These are phyloP conservation scores for Ascidia mentula DNA, from an alignment of 23 tunicate genomes.

Conservation along the genomic window DNA sequence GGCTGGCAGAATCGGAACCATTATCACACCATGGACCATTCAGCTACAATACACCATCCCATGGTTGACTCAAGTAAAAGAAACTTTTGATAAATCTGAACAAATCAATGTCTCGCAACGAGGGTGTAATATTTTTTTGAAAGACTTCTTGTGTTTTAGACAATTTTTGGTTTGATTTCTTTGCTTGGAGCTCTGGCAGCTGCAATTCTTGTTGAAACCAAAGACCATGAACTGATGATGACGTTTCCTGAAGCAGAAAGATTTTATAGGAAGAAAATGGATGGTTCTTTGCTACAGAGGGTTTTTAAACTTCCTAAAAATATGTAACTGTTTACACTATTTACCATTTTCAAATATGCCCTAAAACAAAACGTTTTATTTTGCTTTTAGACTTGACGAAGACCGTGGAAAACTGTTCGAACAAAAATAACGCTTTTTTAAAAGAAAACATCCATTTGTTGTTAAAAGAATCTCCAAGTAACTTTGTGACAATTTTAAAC, in stretches of 20 bases:
- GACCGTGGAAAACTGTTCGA: too few species aligned
- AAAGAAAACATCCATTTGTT: too few species aligned
- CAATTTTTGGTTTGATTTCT: conserved; percentile 41
- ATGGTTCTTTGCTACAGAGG: background rate
- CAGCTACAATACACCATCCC: conserved; percentile 36
- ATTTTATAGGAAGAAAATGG: background rate
- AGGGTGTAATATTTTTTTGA: too few species aligned
- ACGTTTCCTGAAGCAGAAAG: conserved; percentile 53
- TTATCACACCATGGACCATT: conserved; percentile 42
- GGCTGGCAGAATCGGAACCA: conserved; percentile 58
- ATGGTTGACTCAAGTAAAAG: conserved; percentile 52
- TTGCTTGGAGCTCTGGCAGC: conserved; percentile 26
- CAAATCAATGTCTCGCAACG: too few species aligned
- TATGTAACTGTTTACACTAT: too few species aligned
- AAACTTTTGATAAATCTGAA: too few species aligned
- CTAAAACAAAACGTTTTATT: too few species aligned
- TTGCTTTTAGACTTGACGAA: too few species aligned
- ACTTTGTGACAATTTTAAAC: too few species aligned
- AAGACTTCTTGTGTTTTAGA: conserved; percentile 18
- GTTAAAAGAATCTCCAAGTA: too few species aligned
- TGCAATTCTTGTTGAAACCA: conserved; percentile 31
- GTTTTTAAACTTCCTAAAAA: background rate
- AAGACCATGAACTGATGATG: conserved; percentile 15
- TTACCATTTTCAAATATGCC: too few species aligned
- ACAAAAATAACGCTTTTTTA: too few species aligned